phyloP scores from a whole-genome alignment of 2,797 vertebrate species.

The Melanotaenia maccullochi region DNA sequence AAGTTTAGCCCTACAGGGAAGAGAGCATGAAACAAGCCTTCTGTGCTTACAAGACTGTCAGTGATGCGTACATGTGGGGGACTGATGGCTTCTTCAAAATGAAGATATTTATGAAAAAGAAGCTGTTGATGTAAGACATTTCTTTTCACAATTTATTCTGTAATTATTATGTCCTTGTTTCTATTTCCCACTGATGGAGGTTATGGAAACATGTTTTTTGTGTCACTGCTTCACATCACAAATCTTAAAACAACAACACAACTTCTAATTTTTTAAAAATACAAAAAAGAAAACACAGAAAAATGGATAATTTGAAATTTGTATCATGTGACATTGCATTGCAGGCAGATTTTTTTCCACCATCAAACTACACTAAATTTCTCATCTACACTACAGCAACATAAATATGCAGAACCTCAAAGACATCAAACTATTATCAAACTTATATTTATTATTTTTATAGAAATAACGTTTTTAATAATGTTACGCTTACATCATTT shows the following conservation, averaged over 20 bases:
- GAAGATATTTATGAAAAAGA: background rate
- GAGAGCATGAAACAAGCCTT: background rate
- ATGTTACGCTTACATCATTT: background rate
- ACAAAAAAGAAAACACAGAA: background rate
- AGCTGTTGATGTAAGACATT: background rate
- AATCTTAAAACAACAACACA: background rate
- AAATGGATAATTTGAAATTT: background rate
- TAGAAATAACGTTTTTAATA: background rate
- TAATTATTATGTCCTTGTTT: background rate
- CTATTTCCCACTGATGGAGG: background rate
- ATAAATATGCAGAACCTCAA: background rate
- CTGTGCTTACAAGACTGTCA: background rate
- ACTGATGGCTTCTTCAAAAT: background rate
- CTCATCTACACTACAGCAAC: background rate
- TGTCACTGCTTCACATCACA: background rate
- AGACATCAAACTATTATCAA: background rate
- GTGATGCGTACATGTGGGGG: background rate
- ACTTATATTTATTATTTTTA: background rate
- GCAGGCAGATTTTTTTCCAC: too few relatives aligned
- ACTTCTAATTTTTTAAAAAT: background rate
- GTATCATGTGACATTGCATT: background rate
- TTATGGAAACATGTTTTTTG: background rate
- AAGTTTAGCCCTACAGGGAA: constrained; percentile 1
- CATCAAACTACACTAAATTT: background rate
- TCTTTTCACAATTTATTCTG: background rate